These are phyloP conservation scores for Semibalanus balanoides DNA, from an alignment of 1,140 invertebrate genomes.

Conservation along the genomic window DNA sequence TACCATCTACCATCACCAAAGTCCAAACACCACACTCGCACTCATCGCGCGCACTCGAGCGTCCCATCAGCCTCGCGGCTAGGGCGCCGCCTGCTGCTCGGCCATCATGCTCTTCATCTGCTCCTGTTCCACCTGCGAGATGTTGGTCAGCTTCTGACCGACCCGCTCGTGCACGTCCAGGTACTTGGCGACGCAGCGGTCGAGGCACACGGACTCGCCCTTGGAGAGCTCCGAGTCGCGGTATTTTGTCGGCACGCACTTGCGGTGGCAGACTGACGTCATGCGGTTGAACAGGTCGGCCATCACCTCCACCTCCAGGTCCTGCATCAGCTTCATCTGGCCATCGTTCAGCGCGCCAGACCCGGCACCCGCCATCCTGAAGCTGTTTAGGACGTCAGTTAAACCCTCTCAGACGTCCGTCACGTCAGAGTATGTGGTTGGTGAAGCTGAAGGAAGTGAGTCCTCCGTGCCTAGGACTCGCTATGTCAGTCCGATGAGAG, in stretches of 20 bases:
- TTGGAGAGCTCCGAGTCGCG: conserved; percentile 83
- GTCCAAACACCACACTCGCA: too few species aligned
- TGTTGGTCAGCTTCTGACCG: conserved; percentile 83
- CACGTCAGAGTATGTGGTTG: too few species aligned
- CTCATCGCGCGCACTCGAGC: too few species aligned
- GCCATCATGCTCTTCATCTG: neutral
- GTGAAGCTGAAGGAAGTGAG: too few species aligned
- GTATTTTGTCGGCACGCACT: conserved; percentile 91
- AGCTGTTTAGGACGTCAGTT: too few species aligned
- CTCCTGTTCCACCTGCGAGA: conserved; percentile 79
- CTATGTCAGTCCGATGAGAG: too few species aligned
- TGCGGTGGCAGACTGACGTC: conserved; percentile 81
- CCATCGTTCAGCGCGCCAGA: conserved; percentile 47
- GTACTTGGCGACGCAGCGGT: conserved; percentile 95
- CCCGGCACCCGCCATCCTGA: neutral
- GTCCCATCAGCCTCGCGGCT: too few species aligned
- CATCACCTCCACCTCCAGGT: conserved; percentile 98
- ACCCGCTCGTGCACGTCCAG: conserved; percentile 91
- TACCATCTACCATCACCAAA: too few species aligned
- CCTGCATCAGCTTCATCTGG: conserved; percentile 77
- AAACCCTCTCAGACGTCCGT: too few species aligned
- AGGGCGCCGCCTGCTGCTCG: too few species aligned
- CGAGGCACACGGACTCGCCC: conserved; percentile 93
- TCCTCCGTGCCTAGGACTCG: too few species aligned
- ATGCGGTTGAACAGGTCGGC: conserved; percentile 88